Conservation (phyloP, 2,113 vertebrate species). For the Okapia johnstoni region DNA sequence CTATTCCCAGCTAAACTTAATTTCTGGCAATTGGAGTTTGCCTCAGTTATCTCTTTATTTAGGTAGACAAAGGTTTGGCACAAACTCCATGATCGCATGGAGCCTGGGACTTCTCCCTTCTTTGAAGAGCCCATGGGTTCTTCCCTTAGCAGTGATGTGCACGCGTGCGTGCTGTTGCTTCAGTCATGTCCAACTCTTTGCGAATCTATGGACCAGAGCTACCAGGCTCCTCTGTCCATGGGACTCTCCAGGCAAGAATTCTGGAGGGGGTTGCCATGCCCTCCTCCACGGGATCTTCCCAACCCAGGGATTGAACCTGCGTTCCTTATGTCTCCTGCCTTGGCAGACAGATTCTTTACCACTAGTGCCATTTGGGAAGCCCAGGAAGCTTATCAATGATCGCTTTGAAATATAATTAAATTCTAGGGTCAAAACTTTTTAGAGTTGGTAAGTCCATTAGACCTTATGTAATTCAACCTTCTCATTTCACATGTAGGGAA, state of each 20-base stretch:
- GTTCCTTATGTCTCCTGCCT: neutral
- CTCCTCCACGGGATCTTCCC: neutral
- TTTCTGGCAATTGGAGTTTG: neutral
- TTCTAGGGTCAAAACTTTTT: neutral
- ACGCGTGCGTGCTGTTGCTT: accelerated
- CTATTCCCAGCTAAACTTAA: neutral
- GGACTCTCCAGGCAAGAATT: neutral
- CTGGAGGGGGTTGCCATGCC: neutral
- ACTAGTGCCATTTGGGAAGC: neutral
- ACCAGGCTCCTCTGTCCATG: neutral
- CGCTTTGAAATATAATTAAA: neutral
- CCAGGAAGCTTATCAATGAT: neutral
- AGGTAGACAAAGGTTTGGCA: neutral
- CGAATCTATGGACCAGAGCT: neutral
- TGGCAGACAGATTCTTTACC: neutral
- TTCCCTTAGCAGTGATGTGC: neutral
- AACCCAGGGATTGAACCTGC: neutral
- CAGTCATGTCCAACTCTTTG: neutral
- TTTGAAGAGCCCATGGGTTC: neutral
- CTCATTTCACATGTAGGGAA: neutral
- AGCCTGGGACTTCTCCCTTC: neutral
- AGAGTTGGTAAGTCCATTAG: neutral
- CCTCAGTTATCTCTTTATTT: neutral
- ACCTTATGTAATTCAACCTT: neutral
- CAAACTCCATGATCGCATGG: too few species aligned